Conservation (phyloP, 2,113 vertebrate species). For the Ivindomyrus marchei region DNA sequence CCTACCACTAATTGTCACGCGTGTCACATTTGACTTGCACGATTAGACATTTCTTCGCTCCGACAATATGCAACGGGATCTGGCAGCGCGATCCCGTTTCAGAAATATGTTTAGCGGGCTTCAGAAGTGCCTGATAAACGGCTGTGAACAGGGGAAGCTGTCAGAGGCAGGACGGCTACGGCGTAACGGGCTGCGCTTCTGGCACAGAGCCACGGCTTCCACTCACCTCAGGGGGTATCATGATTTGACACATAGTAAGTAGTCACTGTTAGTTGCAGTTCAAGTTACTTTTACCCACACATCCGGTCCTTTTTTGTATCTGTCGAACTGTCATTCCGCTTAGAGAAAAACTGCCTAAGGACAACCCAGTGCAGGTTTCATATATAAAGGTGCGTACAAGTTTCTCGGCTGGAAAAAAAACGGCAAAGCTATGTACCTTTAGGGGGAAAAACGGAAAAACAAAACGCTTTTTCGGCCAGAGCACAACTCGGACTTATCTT, state of each 20-base stretch:
- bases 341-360: not conserved
- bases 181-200: not conserved
- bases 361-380: not conserved
- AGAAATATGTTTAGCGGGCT: not conserved
- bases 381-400: not conserved
- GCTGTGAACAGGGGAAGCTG: not conserved
- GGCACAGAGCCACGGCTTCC: not conserved
- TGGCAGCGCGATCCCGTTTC: not conserved
- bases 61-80: not conserved
- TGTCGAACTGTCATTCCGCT: not conserved
- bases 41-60: not conserved
- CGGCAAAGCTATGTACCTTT: slow-evolving; percentile 13
- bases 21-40: not conserved
- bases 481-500: slow-evolving; percentile 16
- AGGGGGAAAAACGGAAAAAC: not conserved
- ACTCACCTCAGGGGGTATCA: not conserved
- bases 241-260: not conserved
- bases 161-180: not conserved
- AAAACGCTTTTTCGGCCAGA: not conserved
- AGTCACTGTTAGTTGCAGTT: not conserved
- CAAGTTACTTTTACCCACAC: slow-evolving; percentile 1
- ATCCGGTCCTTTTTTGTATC: not conserved
- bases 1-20: not conserved
- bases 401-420: not conserved
- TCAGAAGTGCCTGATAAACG: not conserved